These are phyloP conservation scores for Holacanthus passer DNA, from an alignment of 2,113 vertebrate genomes.

Conservation along the genomic window DNA sequence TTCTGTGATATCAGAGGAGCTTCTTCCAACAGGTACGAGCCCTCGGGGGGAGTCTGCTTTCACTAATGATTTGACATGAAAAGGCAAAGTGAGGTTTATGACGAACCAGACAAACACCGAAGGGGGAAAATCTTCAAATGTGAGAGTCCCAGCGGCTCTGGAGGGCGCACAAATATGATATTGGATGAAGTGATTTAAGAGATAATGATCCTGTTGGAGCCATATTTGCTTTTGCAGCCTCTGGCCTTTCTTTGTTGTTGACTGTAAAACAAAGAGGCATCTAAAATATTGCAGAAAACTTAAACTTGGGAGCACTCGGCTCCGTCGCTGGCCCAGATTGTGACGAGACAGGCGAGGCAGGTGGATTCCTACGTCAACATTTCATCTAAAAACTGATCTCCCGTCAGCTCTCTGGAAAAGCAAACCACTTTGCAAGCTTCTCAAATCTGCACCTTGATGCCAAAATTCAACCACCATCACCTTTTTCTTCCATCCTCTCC, in stretches of 20 bases:
- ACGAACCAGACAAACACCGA: conserved; percentile 33
- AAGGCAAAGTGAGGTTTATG: conserved; percentile 50
- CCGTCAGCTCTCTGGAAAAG: conserved; percentile 40
- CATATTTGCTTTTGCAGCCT: not conserved
- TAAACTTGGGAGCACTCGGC: not conserved
- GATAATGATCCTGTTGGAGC: conserved; percentile 26
- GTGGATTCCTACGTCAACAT: conserved; percentile 37
- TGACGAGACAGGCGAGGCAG: conserved; percentile 39
- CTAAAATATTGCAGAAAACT: not conserved
- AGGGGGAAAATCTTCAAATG: conserved; percentile 46
- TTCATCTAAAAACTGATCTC: conserved; percentile 16
- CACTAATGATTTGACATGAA: conserved; percentile 64
- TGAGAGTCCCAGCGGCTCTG: conserved; percentile 2
- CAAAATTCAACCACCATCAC: conserved; percentile 28
- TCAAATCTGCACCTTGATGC: conserved; percentile 47
- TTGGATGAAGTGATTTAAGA: conserved; percentile 39
- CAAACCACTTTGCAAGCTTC: conserved; percentile 29
- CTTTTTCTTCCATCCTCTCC: not conserved
- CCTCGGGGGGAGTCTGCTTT: conserved; percentile 39
- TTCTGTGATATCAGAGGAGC: conserved; percentile 49
- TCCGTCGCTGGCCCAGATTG: conserved; percentile 4
- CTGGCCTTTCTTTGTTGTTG: conserved; percentile 10
- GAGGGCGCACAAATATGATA: conserved; percentile 4
- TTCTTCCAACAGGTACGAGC: conserved; percentile 47
- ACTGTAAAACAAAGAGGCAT: not conserved